A percentile compares a stretch with the other conserved stretches of the same genome.
Evolutionary conservation across 2,888 invertebrate species (phyloP).

Genomic region (Rhodophaea formosa): DNA sequence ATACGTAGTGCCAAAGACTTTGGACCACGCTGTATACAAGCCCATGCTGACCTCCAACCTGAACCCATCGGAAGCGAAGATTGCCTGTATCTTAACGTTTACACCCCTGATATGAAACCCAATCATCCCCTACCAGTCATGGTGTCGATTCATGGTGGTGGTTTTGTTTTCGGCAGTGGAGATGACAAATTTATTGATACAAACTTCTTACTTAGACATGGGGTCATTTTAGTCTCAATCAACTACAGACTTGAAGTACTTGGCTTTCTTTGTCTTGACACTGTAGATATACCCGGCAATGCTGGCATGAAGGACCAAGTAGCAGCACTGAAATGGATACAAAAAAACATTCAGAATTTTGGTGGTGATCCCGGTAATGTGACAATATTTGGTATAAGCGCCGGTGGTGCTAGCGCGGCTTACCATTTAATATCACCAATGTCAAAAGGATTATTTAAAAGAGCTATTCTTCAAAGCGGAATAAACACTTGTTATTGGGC

Average conservation of each 20-base stretch:
- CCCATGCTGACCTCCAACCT: constrained; percentile 26
- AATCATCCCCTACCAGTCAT: constrained; percentile 42
- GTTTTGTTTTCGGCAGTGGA: constrained; percentile 40
- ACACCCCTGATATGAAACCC: constrained; percentile 42
- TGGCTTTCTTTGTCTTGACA: constrained; percentile 47
- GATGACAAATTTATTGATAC: constrained; percentile 42
- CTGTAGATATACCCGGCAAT: constrained; percentile 49
- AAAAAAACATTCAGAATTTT: constrained; percentile 44
- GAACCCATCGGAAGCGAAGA: constrained; percentile 45
- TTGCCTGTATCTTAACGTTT: constrained; percentile 55
- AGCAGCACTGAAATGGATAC: constrained; percentile 46
- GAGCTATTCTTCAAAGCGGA: constrained; percentile 84
- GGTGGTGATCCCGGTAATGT: constrained; percentile 49
- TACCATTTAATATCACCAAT: constrained; percentile 55
- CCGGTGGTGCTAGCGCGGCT: constrained; percentile 43
- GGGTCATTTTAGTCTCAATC: constrained; percentile 45
- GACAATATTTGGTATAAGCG: constrained; percentile 53
- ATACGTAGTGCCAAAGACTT: constrained; percentile 41
- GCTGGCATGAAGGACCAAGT: constrained; percentile 56
- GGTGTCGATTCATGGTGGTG: constrained; percentile 48
- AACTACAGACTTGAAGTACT: constrained; percentile 48
- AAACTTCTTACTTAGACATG: constrained; percentile 42
- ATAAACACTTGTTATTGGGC: constrained; percentile 80
- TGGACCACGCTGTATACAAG: constrained; percentile 39
- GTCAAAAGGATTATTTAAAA: constrained; percentile 52